A percentile compares a stretch with the other conserved stretches of the same genome.
Evolutionary conservation across 2,113 vertebrate genomes (phyloP).

Genomic region (Corythaixoides concolor): DNA sequence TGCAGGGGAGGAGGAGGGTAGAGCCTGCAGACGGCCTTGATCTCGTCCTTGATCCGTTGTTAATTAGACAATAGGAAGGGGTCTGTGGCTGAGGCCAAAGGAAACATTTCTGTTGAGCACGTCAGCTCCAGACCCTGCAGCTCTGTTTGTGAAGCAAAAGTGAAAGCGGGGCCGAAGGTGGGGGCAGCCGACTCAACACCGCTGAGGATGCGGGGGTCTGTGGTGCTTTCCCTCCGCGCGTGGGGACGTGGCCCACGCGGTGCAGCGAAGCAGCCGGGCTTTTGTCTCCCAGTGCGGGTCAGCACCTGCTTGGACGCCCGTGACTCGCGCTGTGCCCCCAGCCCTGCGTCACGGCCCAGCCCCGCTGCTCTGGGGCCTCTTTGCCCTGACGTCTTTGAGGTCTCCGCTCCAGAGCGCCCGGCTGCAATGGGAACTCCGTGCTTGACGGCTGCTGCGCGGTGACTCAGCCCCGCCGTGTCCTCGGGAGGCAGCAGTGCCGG

Average conservation of each 20-base stretch:
- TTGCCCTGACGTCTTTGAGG: neutral
- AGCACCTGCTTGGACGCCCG: accelerated
- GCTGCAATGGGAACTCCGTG: neutral
- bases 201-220: neutral
- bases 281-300: neutral
- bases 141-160: neutral
- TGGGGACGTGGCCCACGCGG: accelerated
- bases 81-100: neutral
- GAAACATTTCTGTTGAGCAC: neutral
- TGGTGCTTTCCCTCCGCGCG: accelerated
- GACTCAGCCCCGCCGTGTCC: accelerated
- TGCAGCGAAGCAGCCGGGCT: neutral
- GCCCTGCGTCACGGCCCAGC: neutral
- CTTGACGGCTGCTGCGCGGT: accelerated
- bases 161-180: neutral
- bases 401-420: neutral
- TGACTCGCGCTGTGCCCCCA: accelerated
- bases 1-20: neutral
- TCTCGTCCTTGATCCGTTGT: neutral
- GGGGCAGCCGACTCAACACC: accelerated
- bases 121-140: accelerated
- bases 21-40: neutral
- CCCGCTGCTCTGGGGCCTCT: neutral
- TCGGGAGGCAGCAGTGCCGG: neutral
- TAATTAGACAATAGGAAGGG: neutral